Conservation (phyloP, 2,113 vertebrate genomes). For the Motacilla alba region DNA sequence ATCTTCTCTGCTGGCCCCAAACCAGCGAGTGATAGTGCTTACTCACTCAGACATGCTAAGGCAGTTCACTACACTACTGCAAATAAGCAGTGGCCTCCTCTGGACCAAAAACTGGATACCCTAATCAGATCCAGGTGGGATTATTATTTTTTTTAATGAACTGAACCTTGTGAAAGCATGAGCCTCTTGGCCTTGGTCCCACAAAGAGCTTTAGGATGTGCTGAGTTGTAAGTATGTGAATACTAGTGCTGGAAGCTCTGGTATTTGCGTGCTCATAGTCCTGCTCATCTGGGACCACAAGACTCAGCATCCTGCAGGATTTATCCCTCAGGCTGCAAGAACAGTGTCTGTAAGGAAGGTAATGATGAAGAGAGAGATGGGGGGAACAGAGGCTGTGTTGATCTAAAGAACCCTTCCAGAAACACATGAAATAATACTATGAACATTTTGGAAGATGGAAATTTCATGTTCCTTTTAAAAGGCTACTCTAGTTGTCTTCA, state of each 20-base stretch:
- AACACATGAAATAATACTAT: neutral
- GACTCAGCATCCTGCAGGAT: neutral
- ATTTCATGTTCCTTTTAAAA: neutral
- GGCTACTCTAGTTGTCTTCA: neutral
- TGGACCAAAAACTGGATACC: neutral
- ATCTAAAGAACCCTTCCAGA: neutral
- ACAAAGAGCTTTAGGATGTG: neutral
- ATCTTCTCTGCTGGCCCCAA: neutral
- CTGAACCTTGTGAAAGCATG: neutral
- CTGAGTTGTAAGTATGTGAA: slow-evolving; percentile 13
- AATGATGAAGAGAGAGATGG: neutral
- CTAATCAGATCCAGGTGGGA: slow-evolving; percentile 35
- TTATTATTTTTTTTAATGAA: neutral
- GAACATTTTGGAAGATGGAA: neutral
- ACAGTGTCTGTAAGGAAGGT: neutral
- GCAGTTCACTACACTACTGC: neutral
- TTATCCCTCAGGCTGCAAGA: neutral
- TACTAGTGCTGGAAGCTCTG: neutral
- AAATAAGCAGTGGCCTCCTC: slow-evolving; percentile 35
- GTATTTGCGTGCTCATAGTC: neutral
- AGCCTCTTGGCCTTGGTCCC: slow-evolving; percentile 2
- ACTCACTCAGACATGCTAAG: slow-evolving; percentile 4
- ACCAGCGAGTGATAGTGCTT: neutral
- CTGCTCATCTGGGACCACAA: neutral
- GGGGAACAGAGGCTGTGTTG: neutral